Conservation (phyloP, 53 echinoderm and acorn worm species). For the Mesocentrotus franciscanus region DNA sequence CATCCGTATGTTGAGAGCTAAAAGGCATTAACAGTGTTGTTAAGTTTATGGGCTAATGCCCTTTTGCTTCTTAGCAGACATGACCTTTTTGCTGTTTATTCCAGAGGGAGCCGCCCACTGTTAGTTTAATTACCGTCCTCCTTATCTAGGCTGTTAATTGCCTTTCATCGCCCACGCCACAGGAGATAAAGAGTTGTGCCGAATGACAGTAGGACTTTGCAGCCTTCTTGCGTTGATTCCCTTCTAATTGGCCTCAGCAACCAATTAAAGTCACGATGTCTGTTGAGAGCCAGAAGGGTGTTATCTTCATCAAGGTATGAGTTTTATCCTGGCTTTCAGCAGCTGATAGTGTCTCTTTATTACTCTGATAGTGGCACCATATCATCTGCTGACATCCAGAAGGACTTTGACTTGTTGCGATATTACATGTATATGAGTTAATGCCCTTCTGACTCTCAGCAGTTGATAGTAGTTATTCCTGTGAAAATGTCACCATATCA, state of each 20-base stretch:
- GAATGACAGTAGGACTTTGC: background rate
- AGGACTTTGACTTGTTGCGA: background rate
- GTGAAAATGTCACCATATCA: too few species aligned
- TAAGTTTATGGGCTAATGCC: background rate
- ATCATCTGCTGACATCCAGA: background rate
- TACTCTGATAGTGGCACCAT: background rate
- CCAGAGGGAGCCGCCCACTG: background rate
- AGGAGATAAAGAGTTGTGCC: background rate
- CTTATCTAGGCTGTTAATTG: constrained; percentile 29
- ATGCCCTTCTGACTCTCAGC: too few species aligned
- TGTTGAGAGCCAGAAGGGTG: background rate
- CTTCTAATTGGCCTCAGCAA: background rate
- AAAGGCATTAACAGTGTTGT: background rate
- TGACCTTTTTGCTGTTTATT: constrained; percentile 1
- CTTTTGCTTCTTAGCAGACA: background rate
- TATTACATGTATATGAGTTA: background rate
- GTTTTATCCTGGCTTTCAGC: background rate
- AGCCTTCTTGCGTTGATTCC: background rate
- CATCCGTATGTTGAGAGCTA: background rate
- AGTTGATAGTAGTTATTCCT: background rate
- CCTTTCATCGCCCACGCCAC: constrained; percentile 42
- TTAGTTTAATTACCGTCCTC: constrained; percentile 1
- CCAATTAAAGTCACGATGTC: background rate
- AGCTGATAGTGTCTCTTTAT: background rate
- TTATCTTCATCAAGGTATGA: background rate